These are phyloP conservation scores for Hozukius guyotensis DNA, from an alignment of 2,797 vertebrate genomes.

Conservation along the genomic window DNA sequence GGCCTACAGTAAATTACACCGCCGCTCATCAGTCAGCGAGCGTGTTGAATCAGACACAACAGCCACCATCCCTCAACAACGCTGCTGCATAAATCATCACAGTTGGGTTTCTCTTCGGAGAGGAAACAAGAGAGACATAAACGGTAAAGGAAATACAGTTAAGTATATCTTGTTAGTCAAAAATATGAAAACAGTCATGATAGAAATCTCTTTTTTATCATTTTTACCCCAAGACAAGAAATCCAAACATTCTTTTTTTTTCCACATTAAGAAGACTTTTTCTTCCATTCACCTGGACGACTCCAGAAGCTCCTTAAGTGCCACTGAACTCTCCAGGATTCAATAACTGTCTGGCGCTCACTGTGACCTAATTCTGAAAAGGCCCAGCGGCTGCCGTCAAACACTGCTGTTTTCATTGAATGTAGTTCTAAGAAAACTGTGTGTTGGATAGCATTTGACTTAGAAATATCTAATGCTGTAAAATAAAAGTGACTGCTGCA, in stretches of 20 bases:
- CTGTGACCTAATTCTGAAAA: conserved; percentile 59
- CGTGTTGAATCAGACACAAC: conserved; percentile 41
- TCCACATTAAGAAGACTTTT: conserved; percentile 51
- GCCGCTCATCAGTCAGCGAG: conserved; percentile 24
- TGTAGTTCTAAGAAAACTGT: conserved; percentile 60
- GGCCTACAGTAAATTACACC: conserved; percentile 36
- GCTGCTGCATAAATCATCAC: conserved; percentile 45
- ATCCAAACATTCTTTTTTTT: conserved; percentile 50
- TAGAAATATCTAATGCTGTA: conserved; percentile 46
- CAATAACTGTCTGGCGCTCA: conserved; percentile 74
- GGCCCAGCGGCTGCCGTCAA: conserved; percentile 57
- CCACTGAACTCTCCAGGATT: conserved; percentile 70
- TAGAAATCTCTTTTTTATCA: conserved; percentile 35
- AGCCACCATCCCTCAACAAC: conserved; percentile 24
- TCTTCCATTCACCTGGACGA: conserved; percentile 67
- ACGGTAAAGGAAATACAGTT: conserved; percentile 43
- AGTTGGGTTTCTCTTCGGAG: conserved; percentile 25
- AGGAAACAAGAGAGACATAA: conserved; percentile 36
- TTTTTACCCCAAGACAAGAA: conserved; percentile 36
- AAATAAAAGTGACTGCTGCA: conserved; percentile 33
- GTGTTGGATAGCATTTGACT: conserved; percentile 57
- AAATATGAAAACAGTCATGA: conserved; percentile 49
- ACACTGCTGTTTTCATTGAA: conserved; percentile 71
- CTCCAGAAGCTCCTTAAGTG: conserved; percentile 60
- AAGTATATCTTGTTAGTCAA: conserved; percentile 41